Conservation (phyloP, 2,113 vertebrate species). For the Malaclemys terrapin region DNA sequence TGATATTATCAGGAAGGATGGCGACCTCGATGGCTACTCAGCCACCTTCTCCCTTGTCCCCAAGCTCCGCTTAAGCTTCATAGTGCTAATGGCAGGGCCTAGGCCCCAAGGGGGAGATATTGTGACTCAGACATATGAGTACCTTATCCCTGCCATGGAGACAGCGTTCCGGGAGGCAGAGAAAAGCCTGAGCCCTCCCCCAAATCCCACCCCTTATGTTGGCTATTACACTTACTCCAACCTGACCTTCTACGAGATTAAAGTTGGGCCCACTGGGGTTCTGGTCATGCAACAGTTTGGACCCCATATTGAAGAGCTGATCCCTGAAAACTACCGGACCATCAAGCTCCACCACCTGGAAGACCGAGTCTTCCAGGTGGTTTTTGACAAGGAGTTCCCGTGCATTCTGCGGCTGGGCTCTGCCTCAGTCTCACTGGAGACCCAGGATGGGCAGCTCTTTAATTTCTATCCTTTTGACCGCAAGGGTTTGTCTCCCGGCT, state of each 20-base stretch:
- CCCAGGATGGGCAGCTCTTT: constrained; percentile 91
- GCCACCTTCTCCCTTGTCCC: constrained; percentile 91
- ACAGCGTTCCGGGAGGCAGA: constrained; percentile 83
- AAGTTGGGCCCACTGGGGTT: constrained; percentile 80
- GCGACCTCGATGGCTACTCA: constrained; percentile 91
- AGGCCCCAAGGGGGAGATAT: constrained; percentile 84
- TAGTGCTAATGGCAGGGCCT: constrained; percentile 89
- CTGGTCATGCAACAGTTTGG: constrained; percentile 93
- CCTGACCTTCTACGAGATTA: constrained; percentile 92
- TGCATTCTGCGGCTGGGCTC: constrained; percentile 86
- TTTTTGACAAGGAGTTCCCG: constrained; percentile 90
- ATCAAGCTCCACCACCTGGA: constrained; percentile 88
- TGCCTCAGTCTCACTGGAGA: constrained; percentile 89
- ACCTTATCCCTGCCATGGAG: constrained; percentile 89
- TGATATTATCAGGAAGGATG: constrained; percentile 89
- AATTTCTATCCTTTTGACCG: constrained; percentile 87
- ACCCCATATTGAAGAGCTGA: constrained; percentile 86
- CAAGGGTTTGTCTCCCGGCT: constrained; percentile 88
- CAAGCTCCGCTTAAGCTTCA: constrained; percentile 86
- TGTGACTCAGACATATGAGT: constrained; percentile 78
- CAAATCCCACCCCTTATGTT: constrained; percentile 83
- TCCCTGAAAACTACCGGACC: constrained; percentile 85
- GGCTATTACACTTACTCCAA: constrained; percentile 93
- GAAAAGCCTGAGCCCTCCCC: constrained; percentile 79
- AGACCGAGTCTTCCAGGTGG: constrained; percentile 89